A percentile compares a stretch with the other conserved stretches of the same genome.
Evolutionary conservation across 2,113 vertebrate species (phyloP).

Genomic region (Tetraodon nigroviridis): DNA sequence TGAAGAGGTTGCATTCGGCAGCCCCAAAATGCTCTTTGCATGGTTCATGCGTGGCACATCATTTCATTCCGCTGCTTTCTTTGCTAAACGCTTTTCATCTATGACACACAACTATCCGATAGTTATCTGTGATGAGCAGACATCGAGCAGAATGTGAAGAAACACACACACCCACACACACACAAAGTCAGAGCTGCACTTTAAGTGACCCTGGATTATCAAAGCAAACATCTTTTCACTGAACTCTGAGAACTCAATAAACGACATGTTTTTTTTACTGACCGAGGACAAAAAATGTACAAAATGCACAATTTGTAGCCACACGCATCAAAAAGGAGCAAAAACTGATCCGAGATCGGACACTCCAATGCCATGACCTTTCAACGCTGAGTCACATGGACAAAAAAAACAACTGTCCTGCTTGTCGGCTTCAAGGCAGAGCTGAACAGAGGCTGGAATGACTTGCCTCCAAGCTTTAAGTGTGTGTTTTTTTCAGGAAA

Average conservation of each 20-base stretch:
- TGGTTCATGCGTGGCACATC: not conserved
- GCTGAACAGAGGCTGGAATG: not conserved
- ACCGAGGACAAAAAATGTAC: constrained; percentile 21
- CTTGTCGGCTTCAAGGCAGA: not conserved
- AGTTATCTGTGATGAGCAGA: constrained; percentile 20
- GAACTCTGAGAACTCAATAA: constrained; percentile 47
- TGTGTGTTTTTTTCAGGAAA: not conserved
- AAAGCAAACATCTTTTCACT: constrained; percentile 50
- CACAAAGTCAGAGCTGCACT: constrained; percentile 6
- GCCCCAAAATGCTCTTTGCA: no score
- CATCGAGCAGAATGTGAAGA: not conserved
- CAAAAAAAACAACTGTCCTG: constrained; percentile 1
- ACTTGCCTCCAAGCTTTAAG: not conserved
- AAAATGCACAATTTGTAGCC: constrained; percentile 5
- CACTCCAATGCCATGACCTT: constrained; percentile 53
- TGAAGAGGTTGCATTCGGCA: no score
- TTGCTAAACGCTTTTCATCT: constrained; percentile 1
- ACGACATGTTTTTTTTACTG: constrained; percentile 28
- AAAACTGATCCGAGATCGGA: constrained; percentile 16
- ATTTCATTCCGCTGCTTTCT: constrained; percentile 4
- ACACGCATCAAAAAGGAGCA: constrained; percentile 15
- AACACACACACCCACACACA: constrained; percentile 6
- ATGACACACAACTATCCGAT: not conserved
- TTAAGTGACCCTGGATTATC: constrained; percentile 52
- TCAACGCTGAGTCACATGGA: constrained; percentile 12